Percentiles rank a stretch among this genome's conserved stretches.
phyloP scores from a whole-genome alignment of 2,113 vertebrate species.

The Ochotona curzoniae region DNA sequence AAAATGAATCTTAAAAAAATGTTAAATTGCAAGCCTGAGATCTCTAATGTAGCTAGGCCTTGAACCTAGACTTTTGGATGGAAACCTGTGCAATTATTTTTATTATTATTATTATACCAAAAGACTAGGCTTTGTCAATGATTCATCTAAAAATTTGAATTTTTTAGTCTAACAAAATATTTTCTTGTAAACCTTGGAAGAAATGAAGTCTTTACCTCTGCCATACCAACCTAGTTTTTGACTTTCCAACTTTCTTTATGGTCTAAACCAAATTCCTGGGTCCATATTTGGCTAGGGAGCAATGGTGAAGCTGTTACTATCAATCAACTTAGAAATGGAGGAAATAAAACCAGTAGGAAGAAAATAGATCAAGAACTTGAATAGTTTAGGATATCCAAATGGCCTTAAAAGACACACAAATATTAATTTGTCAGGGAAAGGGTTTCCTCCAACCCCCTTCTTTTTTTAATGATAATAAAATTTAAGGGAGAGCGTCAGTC shows the following conservation, averaged over 20 bases:
- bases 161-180: slow-evolving; percentile 25
- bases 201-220: neutral
- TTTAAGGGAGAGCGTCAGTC: neutral
- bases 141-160: slow-evolving; percentile 40
- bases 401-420: slow-evolving; percentile 2
- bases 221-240: neutral
- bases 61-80: slow-evolving; percentile 35
- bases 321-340: slow-evolving; percentile 9
- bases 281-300: neutral
- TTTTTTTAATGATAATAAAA: slow-evolving; percentile 27
- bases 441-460: neutral
- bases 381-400: neutral
- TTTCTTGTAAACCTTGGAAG: neutral
- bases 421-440: neutral
- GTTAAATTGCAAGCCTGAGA: slow-evolving; percentile 4
- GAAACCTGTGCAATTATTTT: neutral
- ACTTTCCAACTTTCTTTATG: slow-evolving; percentile 27
- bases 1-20: slow-evolving; percentile 23
- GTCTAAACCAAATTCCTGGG: slow-evolving; percentile 38
- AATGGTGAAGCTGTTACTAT: slow-evolving; percentile 4
- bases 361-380: neutral
- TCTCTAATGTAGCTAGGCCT: neutral
- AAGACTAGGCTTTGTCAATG: slow-evolving; percentile 5
- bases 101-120: neutral
- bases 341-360: slow-evolving; percentile 24